Evolutionary conservation across 2,888 invertebrate species (phyloP), one percentile per base, ranked within the genome.

Genomic region (Caenorhabditis sp.): DNA sequence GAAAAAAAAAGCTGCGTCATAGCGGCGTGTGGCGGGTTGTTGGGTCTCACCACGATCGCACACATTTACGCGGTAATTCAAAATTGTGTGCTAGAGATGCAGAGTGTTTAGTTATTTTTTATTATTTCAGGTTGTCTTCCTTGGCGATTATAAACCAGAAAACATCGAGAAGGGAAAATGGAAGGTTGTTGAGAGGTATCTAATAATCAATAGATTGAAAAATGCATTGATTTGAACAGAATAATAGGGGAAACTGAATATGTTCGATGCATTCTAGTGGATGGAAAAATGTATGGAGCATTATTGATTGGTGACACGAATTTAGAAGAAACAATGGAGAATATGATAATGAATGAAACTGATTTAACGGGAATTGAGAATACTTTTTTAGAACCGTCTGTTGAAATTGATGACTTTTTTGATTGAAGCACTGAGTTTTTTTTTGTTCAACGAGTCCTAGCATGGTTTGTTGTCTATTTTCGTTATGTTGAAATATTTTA

Each of bases 341-440:
- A 80, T 59, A 69, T 80, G 72, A 97, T 99, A 86, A 90, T 97
- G 38, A 95, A 97, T 90, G 93, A 95, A 88, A 91, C 95, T 70
- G 95, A 97, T 90, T 90, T 99, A 69, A 92, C 92, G 65, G 91
- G 92, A 12, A 93, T 93, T 89, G 95, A 95, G 66, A 94, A 95
- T 88, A 93, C 96, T 89, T 92, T 99, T 82, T 91, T 99, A 10
- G 93, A 99, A 91, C 96, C 97, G 23, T 92, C 94, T 88, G 93
- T 99, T 87, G 97, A 99, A 88, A 94, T 99, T 86, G 97, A 97
- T 89, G 99, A 99, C 90, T 99, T 95, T 90, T 99, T 99, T 92
- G 99, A 99, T 91, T 97, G 81, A 43, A 14, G 12, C 17, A 43
- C 12, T 43, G 27, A 23, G 3, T 60, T 8, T 61, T 61, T 60